Conservation (phyloP, 2,797 vertebrate genomes). For the Lateolabrax maculatus region DNA sequence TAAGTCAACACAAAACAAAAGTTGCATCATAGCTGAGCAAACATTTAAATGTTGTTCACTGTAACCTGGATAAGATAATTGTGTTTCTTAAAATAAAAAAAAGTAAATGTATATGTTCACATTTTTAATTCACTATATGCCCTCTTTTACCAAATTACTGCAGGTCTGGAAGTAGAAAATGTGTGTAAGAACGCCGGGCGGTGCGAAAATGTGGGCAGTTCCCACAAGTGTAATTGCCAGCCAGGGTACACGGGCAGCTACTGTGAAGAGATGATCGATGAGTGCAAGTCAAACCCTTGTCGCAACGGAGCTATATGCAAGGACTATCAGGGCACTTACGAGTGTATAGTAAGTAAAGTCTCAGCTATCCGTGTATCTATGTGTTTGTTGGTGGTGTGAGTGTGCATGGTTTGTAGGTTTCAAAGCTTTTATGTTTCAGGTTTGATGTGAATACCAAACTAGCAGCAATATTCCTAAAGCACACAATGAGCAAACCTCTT, state of each 20-base stretch:
- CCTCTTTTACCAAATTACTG: conserved; percentile 29
- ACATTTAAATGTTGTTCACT: not conserved
- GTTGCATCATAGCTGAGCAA: not conserved
- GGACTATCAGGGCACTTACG: conserved; percentile 91
- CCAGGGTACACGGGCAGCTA: conserved; percentile 92
- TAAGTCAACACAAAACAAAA: not conserved
- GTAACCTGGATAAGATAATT: too few relatives aligned
- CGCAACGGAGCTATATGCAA: conserved; percentile 91
- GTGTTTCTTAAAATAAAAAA: not conserved
- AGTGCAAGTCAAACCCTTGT: conserved; percentile 93
- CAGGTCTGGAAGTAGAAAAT: conserved; percentile 84
- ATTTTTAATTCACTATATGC: not conserved
- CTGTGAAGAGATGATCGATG: conserved; percentile 90
- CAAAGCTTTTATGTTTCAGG: not conserved
- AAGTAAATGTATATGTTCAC: not conserved
- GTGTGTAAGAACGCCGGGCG: conserved; percentile 90
- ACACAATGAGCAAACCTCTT: not conserved
- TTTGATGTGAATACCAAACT: not conserved
- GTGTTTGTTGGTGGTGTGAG: not conserved
- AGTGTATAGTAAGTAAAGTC: conserved; percentile 87
- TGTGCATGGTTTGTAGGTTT: not conserved
- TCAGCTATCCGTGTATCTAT: not conserved
- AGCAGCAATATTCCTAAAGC: not conserved
- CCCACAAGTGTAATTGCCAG: conserved; percentile 90
- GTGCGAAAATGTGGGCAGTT: conserved; percentile 87